Base-by-base conservation (phyloP, 2,888 invertebrate genomes). In the Lasioglossum vierecki region DNA sequence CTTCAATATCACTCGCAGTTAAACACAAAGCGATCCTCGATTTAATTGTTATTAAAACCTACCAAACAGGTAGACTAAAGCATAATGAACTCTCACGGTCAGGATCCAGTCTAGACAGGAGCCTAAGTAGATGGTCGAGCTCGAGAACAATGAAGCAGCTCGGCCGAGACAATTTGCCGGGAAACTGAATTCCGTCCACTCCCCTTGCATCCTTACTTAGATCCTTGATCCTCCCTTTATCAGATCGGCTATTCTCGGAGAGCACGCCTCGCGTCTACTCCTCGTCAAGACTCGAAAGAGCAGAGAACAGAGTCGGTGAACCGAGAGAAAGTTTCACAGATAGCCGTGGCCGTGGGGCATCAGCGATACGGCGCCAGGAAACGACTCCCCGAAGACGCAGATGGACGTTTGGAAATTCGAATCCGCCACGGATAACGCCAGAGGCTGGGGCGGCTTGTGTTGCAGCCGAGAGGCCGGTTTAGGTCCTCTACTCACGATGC, bases 311-410 rank as follows among this genome's bases (percentile, higher is more conserved):
- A 60, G 60, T 60, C 60, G 77, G 18, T 53, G 70, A 75, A 60
- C 57, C 46, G 83, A 15, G 70, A 49, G 71, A 72, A 82, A 82
- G 53, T 81, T 83, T 83, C 22, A 57, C 26, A 70, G 80, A 76
- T 80, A 83, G 80, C 49, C 44, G 57, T 77, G 74, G 81, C 82
- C 70, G 77, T 26, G 30, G 22, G 68, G 77, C 74, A 8, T 18
- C 76, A 57, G 49, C 84, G 82, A 82, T 86, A 86, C 76, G 80
- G 82, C 76, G 80, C 35, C 66, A 30, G 72, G 49, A 44, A 82
- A 86, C 68, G 80, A 73, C 76, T 83, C 82, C 85, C 85, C 60
- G 74, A 85, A 83, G 82, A 83, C 84, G 82, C 18, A 70, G 74
- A 11, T 73, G 68, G 71, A 73, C 79, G 63, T 57, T 82, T 72